Base-by-base conservation (phyloP, 2,113 vertebrate species). In the Odobenus rosmarus region DNA sequence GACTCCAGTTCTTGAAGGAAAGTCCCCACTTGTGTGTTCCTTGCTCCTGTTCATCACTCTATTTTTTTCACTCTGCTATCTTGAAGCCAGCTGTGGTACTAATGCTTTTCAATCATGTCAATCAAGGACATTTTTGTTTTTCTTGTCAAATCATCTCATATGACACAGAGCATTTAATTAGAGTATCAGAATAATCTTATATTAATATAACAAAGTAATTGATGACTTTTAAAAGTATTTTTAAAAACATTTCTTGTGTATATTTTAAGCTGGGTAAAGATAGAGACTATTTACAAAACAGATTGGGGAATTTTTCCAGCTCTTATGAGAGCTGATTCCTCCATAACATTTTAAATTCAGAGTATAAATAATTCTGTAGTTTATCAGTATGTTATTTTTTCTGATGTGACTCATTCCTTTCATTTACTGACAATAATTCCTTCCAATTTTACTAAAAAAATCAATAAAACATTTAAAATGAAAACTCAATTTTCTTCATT, bases 171-270 rank as follows among this genome's bases (percentile, higher is more conserved):
- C 15, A 7, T 87, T 85, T 91, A 90, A 86, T 91, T 67, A 67
- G 64, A 90, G 8, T 49, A 74, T 49, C 39, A 76, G 31, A 59
- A 55, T 92, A 57, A 92, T 69, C 91, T 96, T 91, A 57, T 8
- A 88, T 67, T 92, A 59, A 51, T 88, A 82, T 96, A 69, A 82
- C 64, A 91, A 87, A 91, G 23, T 57, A 91, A 91, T 42, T 59
- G 36, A 76, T 94, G 31, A 91, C 14, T 67, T 93, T 80, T 51
- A 24, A 36, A 84, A 59, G 19, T 53, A 26, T 36, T 83, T 79
- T 90, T 42, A 74, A 74, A 74, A 74, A 74, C 2, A 24, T 74
- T 28, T 36, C n/a, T 55, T 87, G 36, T 64, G 36, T 64, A 21
- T 91, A 87, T 39, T 87, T 67, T 57, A 33, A 90, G 42, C 21